Percentiles rank a stretch among this genome's conserved stretches.
These are phyloP conservation scores for Sphyrna mokarran DNA, from an alignment of 2,113 vertebrate genomes.

Conservation along the genomic window DNA sequence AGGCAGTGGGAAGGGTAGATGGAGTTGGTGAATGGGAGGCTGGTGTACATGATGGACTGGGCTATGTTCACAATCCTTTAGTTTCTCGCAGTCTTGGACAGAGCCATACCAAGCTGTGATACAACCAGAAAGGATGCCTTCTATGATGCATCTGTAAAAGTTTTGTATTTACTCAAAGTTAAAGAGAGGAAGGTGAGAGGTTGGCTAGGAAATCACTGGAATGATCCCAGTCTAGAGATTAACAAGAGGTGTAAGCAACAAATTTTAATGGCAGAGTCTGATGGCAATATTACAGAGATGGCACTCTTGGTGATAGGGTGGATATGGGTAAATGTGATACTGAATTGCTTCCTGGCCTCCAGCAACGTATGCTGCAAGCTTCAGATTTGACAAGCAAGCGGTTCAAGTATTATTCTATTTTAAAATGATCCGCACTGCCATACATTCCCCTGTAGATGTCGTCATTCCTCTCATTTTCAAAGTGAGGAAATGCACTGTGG, in stretches of 20 bases:
- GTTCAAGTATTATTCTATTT: not conserved
- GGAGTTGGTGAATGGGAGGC: too few relatives aligned
- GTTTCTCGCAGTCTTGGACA: too few relatives aligned
- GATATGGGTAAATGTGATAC: not conserved
- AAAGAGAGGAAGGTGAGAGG: not conserved
- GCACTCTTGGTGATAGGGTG: not conserved
- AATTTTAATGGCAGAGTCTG: not conserved
- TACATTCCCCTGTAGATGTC: slow-evolving; percentile 13
- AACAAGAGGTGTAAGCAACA: too few relatives aligned
- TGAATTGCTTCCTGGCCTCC: not conserved
- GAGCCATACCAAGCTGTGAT: too few relatives aligned
- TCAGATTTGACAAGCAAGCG: not conserved
- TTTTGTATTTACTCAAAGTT: not conserved
- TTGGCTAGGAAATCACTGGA: too few relatives aligned
- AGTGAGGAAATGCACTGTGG: not conserved
- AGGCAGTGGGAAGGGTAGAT: too few relatives aligned
- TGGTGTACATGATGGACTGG: too few relatives aligned
- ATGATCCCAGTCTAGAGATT: too few relatives aligned
- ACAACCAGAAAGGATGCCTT: too few relatives aligned
- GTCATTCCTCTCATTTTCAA: not conserved
- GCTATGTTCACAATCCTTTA: too few relatives aligned
- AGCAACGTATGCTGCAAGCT: not conserved
- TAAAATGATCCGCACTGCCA: not conserved
- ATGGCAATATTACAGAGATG: not conserved
- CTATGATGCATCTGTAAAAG: too few relatives aligned